These are phyloP conservation scores for Euzophera pinguis DNA, from an alignment of 2,888 invertebrate genomes.

Conservation along the genomic window DNA sequence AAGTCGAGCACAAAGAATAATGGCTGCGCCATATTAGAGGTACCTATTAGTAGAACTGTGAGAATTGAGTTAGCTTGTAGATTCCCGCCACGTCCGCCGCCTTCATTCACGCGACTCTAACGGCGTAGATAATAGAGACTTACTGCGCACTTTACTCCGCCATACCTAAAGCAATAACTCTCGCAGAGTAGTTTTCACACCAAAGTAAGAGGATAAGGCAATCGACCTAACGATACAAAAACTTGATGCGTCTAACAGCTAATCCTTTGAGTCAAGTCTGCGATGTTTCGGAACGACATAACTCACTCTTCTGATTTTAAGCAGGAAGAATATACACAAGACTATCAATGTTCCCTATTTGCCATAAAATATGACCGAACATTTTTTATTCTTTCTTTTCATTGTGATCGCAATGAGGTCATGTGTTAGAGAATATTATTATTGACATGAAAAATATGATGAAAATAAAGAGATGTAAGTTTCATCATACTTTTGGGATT, in stretches of 20 bases:
- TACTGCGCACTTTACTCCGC: conserved; percentile 74
- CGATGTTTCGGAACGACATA: no score
- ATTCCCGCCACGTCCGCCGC: conserved; percentile 70
- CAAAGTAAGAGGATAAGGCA: conserved; percentile 40
- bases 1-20: conserved; percentile 27
- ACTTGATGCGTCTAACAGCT: conserved; percentile 26
- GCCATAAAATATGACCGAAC: conserved; percentile 23
- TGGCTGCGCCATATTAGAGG: conserved; percentile 24
- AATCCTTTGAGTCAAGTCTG: no score
- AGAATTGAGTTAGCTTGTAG: conserved; percentile 64
- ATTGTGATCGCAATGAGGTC: conserved; percentile 25
- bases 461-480: conserved; percentile 37
- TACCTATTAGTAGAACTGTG: conserved; percentile 40
- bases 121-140: conserved; percentile 77
- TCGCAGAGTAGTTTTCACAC: conserved; percentile 57
- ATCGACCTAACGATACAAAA: conserved; percentile 42
- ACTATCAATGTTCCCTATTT: background rate
- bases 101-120: conserved; percentile 76
- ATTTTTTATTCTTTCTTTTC: conserved; percentile 26
- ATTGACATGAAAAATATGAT: conserved; percentile 55
- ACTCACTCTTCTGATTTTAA: no score
- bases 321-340: no score
- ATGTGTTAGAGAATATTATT: conserved; percentile 35
- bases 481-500: conserved; percentile 61
- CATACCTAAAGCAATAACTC: conserved; percentile 71